Base-by-base conservation (phyloP, 2,888 invertebrate species). In the Diarsia brunnea region DNA sequence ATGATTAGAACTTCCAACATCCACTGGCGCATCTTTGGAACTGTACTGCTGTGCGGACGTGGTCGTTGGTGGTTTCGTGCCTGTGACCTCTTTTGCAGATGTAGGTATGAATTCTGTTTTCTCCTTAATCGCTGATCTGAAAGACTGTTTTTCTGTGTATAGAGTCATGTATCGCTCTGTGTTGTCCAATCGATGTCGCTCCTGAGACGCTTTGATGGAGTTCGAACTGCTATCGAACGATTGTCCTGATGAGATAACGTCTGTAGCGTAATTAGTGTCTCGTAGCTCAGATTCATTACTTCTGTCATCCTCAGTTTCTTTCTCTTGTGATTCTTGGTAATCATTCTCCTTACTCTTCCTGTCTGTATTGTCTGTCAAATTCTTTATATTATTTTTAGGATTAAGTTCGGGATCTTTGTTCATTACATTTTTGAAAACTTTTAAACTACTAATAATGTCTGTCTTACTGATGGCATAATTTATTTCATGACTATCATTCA, bases 191-290 rank as follows among this genome's bases (percentile, higher is more conserved):
- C 24, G 0, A 1, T 38, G 16, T 12, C 31, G 49, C 11, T 79
- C 64, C 4, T 65, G 80, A 12, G 64, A 58, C 0, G n/a, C 14
- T 58, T 73, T 73, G 19, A 79, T 77, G 4, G 79, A 79, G 7
- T 72, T 76, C 0, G 76, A 79, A 12, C 47, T 80, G 38, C 51
- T 72, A 8, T 79, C 80, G 0, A 72, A 45, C 2, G 72, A 72
- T 21, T 58, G 27, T 14, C 24, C 72, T 2, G 73, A 79, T 19
- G 24, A 24, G 5, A 51, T 21, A 24, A 65, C 64, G 0, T 65
- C 7, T n/a, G 24, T n/a, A 0, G 10, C 21, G 7, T 45, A 21
- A 16, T 77, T 63, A 71, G 27, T 2, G 11, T 73, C 51, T 49
- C 12, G 1, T 38, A 7, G 12, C 63, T 31, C 0, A 45, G 11